Evolutionary conservation across 2,113 vertebrate genomes (phyloP).

Genomic region (Argyrosomus japonicus): DNA sequence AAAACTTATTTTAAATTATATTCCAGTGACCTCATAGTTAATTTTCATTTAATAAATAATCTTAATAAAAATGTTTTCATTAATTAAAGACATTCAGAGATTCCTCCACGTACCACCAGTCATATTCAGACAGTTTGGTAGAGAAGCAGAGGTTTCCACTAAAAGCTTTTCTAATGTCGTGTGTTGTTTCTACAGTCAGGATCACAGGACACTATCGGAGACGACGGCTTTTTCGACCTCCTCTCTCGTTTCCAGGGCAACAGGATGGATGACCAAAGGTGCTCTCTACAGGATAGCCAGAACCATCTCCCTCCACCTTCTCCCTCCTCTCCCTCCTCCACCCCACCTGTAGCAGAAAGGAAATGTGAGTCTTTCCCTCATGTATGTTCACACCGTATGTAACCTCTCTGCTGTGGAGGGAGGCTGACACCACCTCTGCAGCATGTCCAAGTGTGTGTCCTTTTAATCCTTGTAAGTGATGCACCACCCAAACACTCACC

Average conservation of each 20-base stretch:
- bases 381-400: slow-evolving; percentile 57
- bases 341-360: slow-evolving; percentile 83
- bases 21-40: no score
- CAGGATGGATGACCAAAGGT: slow-evolving; percentile 97
- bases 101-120: no score
- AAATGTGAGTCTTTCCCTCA: slow-evolving; percentile 86
- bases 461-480: slow-evolving; percentile 24
- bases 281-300: slow-evolving; percentile 85
- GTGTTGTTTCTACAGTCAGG: slow-evolving; percentile 67
- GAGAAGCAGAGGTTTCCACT: no score
- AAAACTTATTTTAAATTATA: no score
- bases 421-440: not conserved
- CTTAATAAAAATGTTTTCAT: no score
- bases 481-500: not conserved
- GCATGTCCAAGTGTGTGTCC: slow-evolving; percentile 5
- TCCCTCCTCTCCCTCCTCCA: slow-evolving; percentile 76
- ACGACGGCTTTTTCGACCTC: slow-evolving; percentile 96
- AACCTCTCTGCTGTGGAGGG: not conserved
- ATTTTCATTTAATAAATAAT: no score
- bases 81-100: no score
- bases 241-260: slow-evolving; percentile 96
- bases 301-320: slow-evolving; percentile 72
- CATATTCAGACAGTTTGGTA: no score
- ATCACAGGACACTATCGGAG: slow-evolving; percentile 85
- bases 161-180: not conserved